Base-by-base conservation (phyloP, 2,888 invertebrate species). In the Thymelicus acteon region DNA sequence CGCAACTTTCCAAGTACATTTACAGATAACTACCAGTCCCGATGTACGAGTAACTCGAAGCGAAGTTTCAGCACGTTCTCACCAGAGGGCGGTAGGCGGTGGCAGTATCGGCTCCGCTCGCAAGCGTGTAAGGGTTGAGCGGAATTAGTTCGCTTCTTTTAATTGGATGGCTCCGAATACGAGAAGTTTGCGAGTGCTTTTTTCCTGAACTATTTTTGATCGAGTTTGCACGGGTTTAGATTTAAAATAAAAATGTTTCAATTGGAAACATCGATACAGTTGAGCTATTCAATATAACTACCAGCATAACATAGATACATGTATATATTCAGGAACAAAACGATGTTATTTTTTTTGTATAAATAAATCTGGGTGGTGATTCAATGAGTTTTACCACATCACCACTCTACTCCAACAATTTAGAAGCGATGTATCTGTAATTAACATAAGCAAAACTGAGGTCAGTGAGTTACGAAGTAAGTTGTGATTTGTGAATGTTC, bases 131-230 rank as follows among this genome's bases (percentile, higher is more conserved):
- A 67, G 67, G 60, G 60, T 67, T 60, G 67, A 44, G 49, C 49
- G 49, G 60, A 67, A 60, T 67, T 67, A 67, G 60, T 60, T 67
- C 67, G 66, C 66, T 67, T 49, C 67, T 67, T 67, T 67, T 67
- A 67, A 67, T 67, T 67, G 67, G 67, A 67, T 67, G 67, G 60
- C 60, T 67, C 64, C 67, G 67, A 60, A 67, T 60, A 60, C 60
- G 60, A 57, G 60, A 67, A 67, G 49, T 60, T 67, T 44, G 66
- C 66, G 31, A 47, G 44, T 60, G 66, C 31, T 67, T 60, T 67
- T 63, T 49, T 49, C 31, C 24, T 40, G 12, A 15, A 48, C 60
- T 60, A 39, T 60, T 67, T 67, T 67, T 58, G 67, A 67, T 49
- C 48, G 60, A 67, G 37, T 66, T 47, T 31, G 37, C 10, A 47